These are phyloP conservation scores for Nansenia antarctica DNA, from an alignment of 2,113 vertebrate genomes.

Conservation along the genomic window DNA sequence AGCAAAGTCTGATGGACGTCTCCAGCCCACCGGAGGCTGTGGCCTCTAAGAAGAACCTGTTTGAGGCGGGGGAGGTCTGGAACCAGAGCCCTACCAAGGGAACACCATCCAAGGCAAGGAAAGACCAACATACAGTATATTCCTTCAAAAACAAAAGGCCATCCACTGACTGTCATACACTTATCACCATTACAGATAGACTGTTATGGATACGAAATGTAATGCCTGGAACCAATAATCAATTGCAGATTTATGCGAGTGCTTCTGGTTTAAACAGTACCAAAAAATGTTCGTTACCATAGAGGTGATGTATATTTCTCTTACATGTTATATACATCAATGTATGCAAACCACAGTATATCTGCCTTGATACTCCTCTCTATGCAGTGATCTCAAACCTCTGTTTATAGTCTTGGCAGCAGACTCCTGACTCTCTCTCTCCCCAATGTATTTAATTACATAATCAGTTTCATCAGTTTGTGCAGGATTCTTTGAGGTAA, in stretches of 20 bases:
- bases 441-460: not conserved
- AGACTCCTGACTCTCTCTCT: not conserved
- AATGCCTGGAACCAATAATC: too few species aligned
- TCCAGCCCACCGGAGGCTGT: conserved; percentile 79
- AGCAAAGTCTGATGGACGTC: conserved; percentile 78
- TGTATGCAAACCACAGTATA: too few species aligned
- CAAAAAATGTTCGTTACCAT: too few species aligned
- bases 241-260: not conserved
- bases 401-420: not conserved
- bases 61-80: conserved; percentile 87
- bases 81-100: conserved; percentile 65
- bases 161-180: not conserved
- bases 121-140: not conserved
- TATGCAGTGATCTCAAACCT: not conserved
- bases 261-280: too few species aligned
- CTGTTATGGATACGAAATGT: not conserved
- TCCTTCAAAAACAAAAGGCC: not conserved
- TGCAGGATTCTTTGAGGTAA: not conserved
- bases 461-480: not conserved
- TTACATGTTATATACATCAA: too few species aligned
- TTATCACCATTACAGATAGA: not conserved
- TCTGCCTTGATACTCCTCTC: not conserved
- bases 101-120: conserved; percentile 76
- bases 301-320: too few species aligned
- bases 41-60: conserved; percentile 85